These are phyloP conservation scores for Meloidogyne exigua DNA, from an alignment of 1,140 invertebrate genomes.

Conservation along the genomic window DNA sequence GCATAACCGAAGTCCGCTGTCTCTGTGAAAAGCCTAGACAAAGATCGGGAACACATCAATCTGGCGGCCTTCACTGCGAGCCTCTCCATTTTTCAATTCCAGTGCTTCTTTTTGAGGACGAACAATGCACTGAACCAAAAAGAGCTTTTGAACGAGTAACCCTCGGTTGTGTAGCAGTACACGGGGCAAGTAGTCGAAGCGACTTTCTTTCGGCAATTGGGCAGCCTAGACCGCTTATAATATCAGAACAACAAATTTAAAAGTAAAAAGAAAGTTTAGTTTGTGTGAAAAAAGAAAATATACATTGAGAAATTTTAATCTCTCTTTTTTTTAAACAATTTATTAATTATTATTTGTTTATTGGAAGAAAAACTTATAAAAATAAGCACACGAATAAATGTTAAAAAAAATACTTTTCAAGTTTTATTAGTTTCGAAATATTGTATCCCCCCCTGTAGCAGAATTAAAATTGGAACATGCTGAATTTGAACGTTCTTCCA, in stretches of 20 bases:
- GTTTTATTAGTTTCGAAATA: background rate
- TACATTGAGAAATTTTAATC: constrained; percentile 8
- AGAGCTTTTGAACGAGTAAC: constrained; percentile 8
- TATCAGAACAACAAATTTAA: background rate
- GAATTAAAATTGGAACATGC: background rate
- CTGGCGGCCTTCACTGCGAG: constrained; percentile 16
- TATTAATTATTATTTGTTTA: background rate
- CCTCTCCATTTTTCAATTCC: constrained; percentile 30
- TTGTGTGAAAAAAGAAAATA: background rate
- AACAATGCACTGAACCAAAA: constrained; percentile 18
- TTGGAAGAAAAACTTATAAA: constrained; percentile 5
- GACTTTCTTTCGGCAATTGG: background rate
- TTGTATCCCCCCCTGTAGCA: background rate
- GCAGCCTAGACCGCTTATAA: background rate
- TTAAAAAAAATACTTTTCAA: background rate
- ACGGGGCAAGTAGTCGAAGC: background rate
- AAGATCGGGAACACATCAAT: background rate
- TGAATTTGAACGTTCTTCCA: background rate
- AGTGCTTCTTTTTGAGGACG: constrained; percentile 21
- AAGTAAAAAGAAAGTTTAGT: background rate
- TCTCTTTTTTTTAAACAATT: background rate
- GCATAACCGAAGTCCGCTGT: constrained; percentile 26
- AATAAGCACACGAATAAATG: constrained; percentile 2
- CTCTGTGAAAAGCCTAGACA: constrained; percentile 12
- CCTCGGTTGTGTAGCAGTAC: constrained; percentile 23